Base-by-base conservation (phyloP, 1,140 invertebrate genomes). In the Diorhabda elongata region DNA sequence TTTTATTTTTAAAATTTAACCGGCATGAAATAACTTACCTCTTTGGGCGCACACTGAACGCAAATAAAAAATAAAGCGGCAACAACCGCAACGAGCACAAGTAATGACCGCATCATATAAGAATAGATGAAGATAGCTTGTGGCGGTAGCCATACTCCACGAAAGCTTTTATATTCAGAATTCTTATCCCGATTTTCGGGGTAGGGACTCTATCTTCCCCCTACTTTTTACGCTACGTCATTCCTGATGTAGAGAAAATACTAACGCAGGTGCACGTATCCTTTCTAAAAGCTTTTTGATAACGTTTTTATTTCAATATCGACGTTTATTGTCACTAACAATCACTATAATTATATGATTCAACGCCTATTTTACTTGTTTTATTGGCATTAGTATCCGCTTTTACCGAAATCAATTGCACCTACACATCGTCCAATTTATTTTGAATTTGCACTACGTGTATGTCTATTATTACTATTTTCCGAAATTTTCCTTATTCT, bases 121-220 rank as follows among this genome's bases (percentile, higher is more conserved):
- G 47, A 52, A 52, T 52, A n/a, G 47, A 52, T 52, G 4, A 52
- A 52, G 47, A 52, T 52, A n/a, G 47, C 47, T 52, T 52, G 47
- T 52, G 47, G 47, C 47, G 47, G 2, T 52, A 6, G 47, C 47
- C 47, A 52, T 52, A 52, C n/a, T n/a, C 47, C n/a, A 52, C 47
- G n/a, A 52, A 52, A 52, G 47, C 47, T 52, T 52, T 52, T 52
- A 52, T 52, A 52, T 52, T n/a, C 47, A 52, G 47, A n/a, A 52
- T 52, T 52, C 47, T 52, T 52, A 52, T 52, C 47, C 47, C 47
- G 47, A 52, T 52, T 52, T 52, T 52, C 47, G 47, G 47, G n/a
- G 47, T 52, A 52, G 47, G 47, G 47, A 52, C 47, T 52, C 4
- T 52, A 8, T 6, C n/a, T 52, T 52, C 47, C 4, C 47, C n/a